phyloP scores from a whole-genome alignment of 2,888 invertebrate species.

The Caenorhabditis uteleia region DNA sequence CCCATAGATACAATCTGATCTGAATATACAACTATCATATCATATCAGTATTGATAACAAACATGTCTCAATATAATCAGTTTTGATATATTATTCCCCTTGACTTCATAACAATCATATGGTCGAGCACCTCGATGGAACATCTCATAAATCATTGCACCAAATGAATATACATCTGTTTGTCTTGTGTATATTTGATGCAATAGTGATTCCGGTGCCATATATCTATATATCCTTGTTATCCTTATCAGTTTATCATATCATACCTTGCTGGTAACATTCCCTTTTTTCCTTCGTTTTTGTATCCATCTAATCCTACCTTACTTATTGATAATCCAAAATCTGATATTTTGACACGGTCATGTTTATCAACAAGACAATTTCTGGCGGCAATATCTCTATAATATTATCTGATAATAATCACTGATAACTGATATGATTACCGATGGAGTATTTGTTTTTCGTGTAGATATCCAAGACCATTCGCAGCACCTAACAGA shows the following conservation, averaged over 20 bases:
- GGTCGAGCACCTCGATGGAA: neutral
- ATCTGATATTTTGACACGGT: neutral
- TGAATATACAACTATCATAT: too few relatives aligned
- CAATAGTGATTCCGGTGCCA: neutral
- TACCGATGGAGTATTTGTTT: neutral
- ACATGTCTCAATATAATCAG: too few relatives aligned
- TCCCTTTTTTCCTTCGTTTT: too few relatives aligned
- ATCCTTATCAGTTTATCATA: too few relatives aligned
- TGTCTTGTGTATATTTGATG: neutral
- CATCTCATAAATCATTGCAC: neutral
- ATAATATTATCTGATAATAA: neutral
- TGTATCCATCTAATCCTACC: too few relatives aligned
- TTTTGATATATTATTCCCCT: too few relatives aligned
- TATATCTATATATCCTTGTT: too few relatives aligned
- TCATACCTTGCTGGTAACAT: too few relatives aligned
- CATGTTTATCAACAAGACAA: neutral
- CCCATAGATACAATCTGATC: too few relatives aligned
- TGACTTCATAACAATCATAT: neutral
- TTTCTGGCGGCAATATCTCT: neutral
- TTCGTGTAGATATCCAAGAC: neutral
- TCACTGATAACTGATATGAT: neutral
- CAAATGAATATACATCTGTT: neutral
- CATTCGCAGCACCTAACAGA: neutral
- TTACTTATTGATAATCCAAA: neutral
- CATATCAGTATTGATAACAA: too few relatives aligned